phyloP scores from a whole-genome alignment of 1,140 invertebrate genomes.

The Acromyrmex heyeri region DNA sequence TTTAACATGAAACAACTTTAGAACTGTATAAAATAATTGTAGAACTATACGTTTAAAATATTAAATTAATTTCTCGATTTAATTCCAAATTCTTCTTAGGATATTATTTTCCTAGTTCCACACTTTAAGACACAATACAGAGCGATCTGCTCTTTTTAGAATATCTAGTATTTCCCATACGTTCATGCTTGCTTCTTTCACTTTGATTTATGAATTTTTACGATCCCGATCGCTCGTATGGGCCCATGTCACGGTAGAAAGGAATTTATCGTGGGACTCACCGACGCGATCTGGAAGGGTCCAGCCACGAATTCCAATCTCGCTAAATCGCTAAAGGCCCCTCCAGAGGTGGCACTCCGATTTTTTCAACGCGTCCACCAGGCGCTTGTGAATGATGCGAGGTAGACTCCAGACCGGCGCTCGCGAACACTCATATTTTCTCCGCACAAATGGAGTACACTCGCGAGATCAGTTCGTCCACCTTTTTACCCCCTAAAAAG shows the following conservation, averaged over 20 bases:
- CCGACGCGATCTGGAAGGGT: constrained; percentile 41
- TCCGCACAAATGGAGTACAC: neutral
- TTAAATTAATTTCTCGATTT: neutral
- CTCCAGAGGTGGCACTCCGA: constrained; percentile 47
- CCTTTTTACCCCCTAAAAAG: neutral
- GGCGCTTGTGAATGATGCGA: constrained; percentile 11
- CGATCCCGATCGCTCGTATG: neutral
- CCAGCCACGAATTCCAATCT: constrained; percentile 43
- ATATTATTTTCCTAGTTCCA: neutral
- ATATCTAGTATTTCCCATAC: neutral
- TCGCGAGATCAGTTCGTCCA: neutral
- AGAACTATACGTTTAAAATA: neutral
- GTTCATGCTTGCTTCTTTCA: neutral
- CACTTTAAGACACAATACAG: neutral
- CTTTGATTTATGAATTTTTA: constrained; percentile 3
- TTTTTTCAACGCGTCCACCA: constrained; percentile 52
- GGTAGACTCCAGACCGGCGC: constrained; percentile 34
- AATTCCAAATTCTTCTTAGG: neutral
- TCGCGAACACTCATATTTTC: constrained; percentile 57
- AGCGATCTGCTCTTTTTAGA: neutral
- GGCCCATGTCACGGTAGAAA: neutral
- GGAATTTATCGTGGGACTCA: constrained; percentile 49
- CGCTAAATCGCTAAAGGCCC: constrained; percentile 39
- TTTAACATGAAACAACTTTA: constrained; percentile 9
- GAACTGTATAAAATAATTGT: neutral